These are phyloP conservation scores for Microchrysa polita DNA, from an alignment of 2,888 invertebrate genomes.

Conservation along the genomic window DNA sequence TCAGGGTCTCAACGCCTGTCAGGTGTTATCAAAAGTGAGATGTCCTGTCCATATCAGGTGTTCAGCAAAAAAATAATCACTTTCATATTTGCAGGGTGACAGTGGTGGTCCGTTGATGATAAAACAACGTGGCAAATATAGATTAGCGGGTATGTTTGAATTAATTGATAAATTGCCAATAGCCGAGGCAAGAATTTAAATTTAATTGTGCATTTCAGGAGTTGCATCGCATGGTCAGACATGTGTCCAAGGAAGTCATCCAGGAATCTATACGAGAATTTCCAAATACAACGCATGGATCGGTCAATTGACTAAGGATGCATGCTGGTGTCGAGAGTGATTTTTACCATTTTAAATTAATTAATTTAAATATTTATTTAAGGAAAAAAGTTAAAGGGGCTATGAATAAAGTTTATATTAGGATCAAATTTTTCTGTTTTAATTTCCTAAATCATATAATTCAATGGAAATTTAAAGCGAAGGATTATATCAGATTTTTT, in stretches of 20 bases:
- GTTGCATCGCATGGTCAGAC: conserved; percentile 61
- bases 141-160: neutral
- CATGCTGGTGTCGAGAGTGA: conserved; percentile 33
- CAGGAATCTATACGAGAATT: conserved; percentile 61
- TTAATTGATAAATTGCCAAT: too few relatives aligned
- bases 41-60: too few relatives aligned
- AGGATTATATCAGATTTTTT: too few relatives aligned
- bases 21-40: conserved; percentile 21
- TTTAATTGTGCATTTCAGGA: too few relatives aligned
- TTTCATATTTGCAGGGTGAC: conserved; percentile 34
- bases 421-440: too few relatives aligned
- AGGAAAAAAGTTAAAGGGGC: too few relatives aligned
- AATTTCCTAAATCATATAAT: too few relatives aligned
- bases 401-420: too few relatives aligned
- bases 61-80: neutral
- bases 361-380: too few relatives aligned
- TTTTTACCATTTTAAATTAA: too few relatives aligned
- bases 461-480: too few relatives aligned
- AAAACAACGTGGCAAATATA: conserved; percentile 51
- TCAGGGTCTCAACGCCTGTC: conserved; percentile 22
- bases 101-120: conserved; percentile 54
- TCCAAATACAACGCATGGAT: conserved; percentile 52
- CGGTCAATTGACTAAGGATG: conserved; percentile 26
- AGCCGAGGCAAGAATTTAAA: too few relatives aligned
- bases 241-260: conserved; percentile 60